Base-by-base conservation (phyloP, 2,797 vertebrate genomes). In the Paramormyrops hopkinsi region DNA sequence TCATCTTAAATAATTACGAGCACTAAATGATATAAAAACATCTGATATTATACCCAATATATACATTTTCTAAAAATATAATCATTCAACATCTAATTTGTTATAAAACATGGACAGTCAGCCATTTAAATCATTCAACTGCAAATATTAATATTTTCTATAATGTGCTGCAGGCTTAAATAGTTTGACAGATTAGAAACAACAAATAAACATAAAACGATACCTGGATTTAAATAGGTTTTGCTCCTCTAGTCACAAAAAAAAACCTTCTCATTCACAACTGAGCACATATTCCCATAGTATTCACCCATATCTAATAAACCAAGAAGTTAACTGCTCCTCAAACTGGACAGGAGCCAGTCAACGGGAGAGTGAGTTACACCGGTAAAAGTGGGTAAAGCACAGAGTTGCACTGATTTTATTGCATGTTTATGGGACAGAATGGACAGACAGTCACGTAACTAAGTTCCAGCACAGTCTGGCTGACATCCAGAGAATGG, bases 91-190 rank as follows among this genome's bases (percentile, higher is more conserved):
- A 48, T 84, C 22, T 84, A 48, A 48, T 25, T 84, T 84, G 8
- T 84, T 84, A 84, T 84, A 84, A 84, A 84, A 84, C 82, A 84
- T n/a, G 41, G 82, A 51, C n/a, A 50, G 48, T 84, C 48, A 84
- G 82, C 51, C 46, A 51, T 84, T 84, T 29, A 51, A 84, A 48
- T 25, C 22, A 0, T 48, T 25, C 82, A 84, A 29, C 44, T 14
- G 82, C 3, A 84, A 84, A 84, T 84, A 50, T 50, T n/a, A 51
- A 84, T 51, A 48, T 50, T 84, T 84, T 84, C 82, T 84, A 46
- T 51, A 6, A 84, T 4, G 46, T 84, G 50, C 82, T 84, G 82
- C 19, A n/a, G 41, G 37, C n/a, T 84, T 84, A 48, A 84, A 48
- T 46, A 37, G 65, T 50, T 44, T 2, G 46, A 50, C n/a, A 50